Percentiles rank a stretch among this genome's conserved stretches.
Conservation (phyloP, 2,797 vertebrate species). For the Chiloscyllium punctatum region DNA sequence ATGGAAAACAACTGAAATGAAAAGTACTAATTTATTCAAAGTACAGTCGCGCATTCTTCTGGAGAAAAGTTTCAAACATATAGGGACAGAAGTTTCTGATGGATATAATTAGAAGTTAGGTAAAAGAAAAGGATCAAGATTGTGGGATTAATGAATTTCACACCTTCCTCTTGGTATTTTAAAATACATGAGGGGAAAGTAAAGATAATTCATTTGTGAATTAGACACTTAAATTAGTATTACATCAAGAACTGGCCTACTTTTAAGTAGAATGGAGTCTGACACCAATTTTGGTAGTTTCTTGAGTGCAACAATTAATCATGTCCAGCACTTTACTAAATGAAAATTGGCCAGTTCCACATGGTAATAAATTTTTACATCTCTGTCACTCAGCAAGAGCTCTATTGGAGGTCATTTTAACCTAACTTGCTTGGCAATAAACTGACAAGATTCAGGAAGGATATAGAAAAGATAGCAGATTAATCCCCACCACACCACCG, state of each 20-base stretch:
- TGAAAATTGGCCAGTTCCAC: not conserved
- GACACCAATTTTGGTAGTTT: conserved; percentile 1
- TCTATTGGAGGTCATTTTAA: not conserved
- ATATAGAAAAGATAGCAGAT: not conserved
- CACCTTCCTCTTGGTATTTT: not conserved
- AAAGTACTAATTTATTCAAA: not conserved
- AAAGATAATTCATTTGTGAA: conserved; percentile 28
- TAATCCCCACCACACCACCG: not conserved
- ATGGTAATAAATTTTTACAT: not conserved
- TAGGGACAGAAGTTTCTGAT: not conserved
- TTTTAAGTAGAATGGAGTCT: conserved; percentile 15
- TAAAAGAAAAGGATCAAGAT: not conserved
- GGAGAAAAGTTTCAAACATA: not conserved
- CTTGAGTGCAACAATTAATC: conserved; percentile 23
- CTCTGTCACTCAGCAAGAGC: not conserved
- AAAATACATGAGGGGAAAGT: not conserved
- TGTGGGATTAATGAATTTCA: not conserved
- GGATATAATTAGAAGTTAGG: not conserved
- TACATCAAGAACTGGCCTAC: conserved; percentile 17
- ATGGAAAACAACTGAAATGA: not conserved
- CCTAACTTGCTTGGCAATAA: not conserved
- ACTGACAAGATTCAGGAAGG: not conserved
- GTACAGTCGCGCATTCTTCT: not conserved
- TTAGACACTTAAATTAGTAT: conserved; percentile 1
- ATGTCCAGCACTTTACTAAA: not conserved